phyloP scores from a whole-genome alignment of 2,888 invertebrate genomes.

The Pyrrhosoma nymphula region DNA sequence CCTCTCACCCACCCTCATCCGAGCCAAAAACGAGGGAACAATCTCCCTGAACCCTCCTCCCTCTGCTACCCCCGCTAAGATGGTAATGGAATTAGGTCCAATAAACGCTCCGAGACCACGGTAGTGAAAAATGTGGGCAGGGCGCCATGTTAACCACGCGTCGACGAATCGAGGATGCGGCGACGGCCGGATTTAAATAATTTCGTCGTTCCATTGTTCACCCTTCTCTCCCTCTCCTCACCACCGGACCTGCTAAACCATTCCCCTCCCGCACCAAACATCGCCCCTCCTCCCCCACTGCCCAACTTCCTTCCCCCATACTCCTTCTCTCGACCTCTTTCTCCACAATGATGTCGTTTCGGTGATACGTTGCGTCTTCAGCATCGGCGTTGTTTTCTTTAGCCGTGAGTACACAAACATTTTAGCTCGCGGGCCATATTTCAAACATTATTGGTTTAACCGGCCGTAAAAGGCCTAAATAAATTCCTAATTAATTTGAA shows the following conservation, averaged over 20 bases:
- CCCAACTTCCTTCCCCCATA: no score
- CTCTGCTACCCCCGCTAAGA: conserved; percentile 7
- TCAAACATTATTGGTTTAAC: no score
- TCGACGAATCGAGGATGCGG: conserved; percentile 16
- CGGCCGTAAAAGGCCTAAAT: no score
- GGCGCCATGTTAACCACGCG: conserved; percentile 62
- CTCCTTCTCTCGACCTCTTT: background rate
- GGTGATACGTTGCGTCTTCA: background rate
- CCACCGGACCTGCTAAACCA: background rate
- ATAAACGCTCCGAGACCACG: conserved; percentile 62
- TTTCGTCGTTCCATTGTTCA: conserved; percentile 37
- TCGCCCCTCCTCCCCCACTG: background rate
- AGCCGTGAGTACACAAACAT: background rate
- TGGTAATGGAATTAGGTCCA: conserved; percentile 65
- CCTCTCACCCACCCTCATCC: background rate
- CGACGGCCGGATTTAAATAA: conserved; percentile 62
- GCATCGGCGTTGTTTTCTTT: background rate
- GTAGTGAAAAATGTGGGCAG: conserved; percentile 62
- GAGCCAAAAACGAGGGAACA: background rate
- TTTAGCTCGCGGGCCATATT: no score
- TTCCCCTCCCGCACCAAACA: background rate
- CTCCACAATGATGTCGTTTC: background rate
- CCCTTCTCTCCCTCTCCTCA: background rate
- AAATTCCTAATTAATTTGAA: no score
- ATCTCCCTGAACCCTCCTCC: background rate